Conservation (phyloP, 2,888 invertebrate species). For the Latheticus oryzae region DNA sequence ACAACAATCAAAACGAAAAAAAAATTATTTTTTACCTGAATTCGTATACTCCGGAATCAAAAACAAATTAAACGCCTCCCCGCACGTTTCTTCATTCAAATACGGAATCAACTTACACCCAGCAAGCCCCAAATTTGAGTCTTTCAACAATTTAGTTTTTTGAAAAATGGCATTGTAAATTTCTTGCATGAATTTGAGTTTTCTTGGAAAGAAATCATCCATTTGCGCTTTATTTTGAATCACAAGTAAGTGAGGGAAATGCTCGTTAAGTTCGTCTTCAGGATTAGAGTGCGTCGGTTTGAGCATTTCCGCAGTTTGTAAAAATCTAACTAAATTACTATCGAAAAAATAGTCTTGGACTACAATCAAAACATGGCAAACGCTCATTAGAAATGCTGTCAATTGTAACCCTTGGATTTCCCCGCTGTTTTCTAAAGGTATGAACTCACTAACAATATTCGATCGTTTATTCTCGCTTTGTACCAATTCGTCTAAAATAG, state of each 20-base stretch:
- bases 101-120: conserved; percentile 66
- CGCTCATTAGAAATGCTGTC: conserved; percentile 85
- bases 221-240: conserved; percentile 84
- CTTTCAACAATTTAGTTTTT: conserved; percentile 74
- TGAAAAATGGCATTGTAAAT: conserved; percentile 70
- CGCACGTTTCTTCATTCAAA: conserved; percentile 69
- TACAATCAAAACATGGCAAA: conserved; percentile 90
- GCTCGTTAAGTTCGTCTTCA: conserved; percentile 78
- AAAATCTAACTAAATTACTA: conserved; percentile 82
- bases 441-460: conserved; percentile 70
- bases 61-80: conserved; percentile 76
- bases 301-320: conserved; percentile 88
- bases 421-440: conserved; percentile 73
- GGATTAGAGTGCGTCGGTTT: conserved; percentile 79
- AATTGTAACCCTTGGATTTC: conserved; percentile 82
- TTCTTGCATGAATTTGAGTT: conserved; percentile 73
- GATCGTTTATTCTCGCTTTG: conserved; percentile 66
- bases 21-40: conserved; percentile 50
- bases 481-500: conserved; percentile 74
- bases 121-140: conserved; percentile 74
- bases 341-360: conserved; percentile 92
- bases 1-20: conserved; percentile 1
- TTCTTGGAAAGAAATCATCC: conserved; percentile 76
- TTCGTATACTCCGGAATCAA: conserved; percentile 72
- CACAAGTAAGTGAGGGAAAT: conserved; percentile 85